Evolutionary conservation across 64 coral and sea anemone species (phyloP).

Genomic region (Pocillopora damicornis): DNA sequence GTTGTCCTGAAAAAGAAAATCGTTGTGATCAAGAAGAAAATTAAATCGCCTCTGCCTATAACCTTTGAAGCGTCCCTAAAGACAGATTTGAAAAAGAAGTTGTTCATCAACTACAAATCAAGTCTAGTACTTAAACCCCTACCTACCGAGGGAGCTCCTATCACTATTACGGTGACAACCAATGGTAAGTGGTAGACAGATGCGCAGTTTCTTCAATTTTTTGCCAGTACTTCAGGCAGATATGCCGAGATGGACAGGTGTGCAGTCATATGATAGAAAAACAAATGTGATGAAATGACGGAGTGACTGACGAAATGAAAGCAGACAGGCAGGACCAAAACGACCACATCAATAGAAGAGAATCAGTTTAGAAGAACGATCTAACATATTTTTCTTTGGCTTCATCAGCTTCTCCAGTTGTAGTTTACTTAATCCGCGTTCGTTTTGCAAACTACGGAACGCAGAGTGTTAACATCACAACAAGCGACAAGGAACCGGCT

Average conservation of each 20-base stretch:
- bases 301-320: too few relatives aligned
- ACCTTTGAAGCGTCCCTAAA: slow-evolving; percentile 31
- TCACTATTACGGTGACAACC: slow-evolving; percentile 34
- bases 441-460: slow-evolving; percentile 68
- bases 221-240: too few relatives aligned
- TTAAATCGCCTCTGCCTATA: slow-evolving; percentile 54
- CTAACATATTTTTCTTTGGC: background rate
- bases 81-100: slow-evolving; percentile 9
- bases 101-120: slow-evolving; percentile 68
- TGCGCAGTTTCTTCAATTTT: too few relatives aligned
- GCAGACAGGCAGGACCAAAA: too few relatives aligned
- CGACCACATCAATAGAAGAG: too few relatives aligned
- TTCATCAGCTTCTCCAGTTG: slow-evolving; percentile 43
- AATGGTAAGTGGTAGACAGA: slow-evolving; percentile 30
- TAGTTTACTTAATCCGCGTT: slow-evolving; percentile 49
- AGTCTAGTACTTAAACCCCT: slow-evolving; percentile 50
- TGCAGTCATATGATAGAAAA: too few relatives aligned
- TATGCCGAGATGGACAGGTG: too few relatives aligned
- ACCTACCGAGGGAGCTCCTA: slow-evolving; percentile 14
- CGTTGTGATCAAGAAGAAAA: slow-evolving; percentile 42
- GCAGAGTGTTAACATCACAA: slow-evolving; percentile 41
- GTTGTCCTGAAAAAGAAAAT: slow-evolving; percentile 24
- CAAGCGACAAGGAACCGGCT: slow-evolving; percentile 41
- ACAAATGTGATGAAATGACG: too few relatives aligned
- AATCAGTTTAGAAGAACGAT: too few relatives aligned